Percentiles rank a stretch among this genome's conserved stretches.
Evolutionary conservation across 2,888 invertebrate species (phyloP).

Genomic region (Phragmatobia fuliginosa): DNA sequence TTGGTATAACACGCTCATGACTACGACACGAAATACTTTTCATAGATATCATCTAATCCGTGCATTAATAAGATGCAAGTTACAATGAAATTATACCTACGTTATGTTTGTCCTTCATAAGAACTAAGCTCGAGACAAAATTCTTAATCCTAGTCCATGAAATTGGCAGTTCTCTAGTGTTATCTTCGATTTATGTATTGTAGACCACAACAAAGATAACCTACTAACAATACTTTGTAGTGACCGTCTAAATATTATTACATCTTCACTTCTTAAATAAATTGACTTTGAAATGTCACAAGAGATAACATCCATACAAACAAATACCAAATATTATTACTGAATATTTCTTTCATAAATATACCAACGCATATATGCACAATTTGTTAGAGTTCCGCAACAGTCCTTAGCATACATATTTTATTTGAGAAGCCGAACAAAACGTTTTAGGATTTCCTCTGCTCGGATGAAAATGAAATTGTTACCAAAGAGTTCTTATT

Average conservation of each 20-base stretch:
- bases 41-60: background rate
- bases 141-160: background rate
- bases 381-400: constrained; percentile 38
- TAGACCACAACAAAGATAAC: background rate
- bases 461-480: constrained; percentile 38
- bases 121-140: background rate
- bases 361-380: constrained; percentile 1
- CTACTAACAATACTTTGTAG: too few relatives aligned
- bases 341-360: background rate
- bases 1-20: background rate
- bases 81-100: background rate
- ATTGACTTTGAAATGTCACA: background rate
- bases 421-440: constrained; percentile 38
- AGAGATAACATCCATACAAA: background rate
- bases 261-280: too few relatives aligned
- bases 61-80: background rate
- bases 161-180: background rate
- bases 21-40: background rate
- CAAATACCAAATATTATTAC: background rate
- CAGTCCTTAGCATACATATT: constrained; percentile 44
- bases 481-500: constrained; percentile 33
- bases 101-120: background rate
- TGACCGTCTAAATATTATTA: too few relatives aligned
- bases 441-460: constrained; percentile 30
- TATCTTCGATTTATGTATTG: background rate